Evolutionary conservation across 2,113 vertebrate species (phyloP).

Genomic region (Neodontobutis hainanensis): DNA sequence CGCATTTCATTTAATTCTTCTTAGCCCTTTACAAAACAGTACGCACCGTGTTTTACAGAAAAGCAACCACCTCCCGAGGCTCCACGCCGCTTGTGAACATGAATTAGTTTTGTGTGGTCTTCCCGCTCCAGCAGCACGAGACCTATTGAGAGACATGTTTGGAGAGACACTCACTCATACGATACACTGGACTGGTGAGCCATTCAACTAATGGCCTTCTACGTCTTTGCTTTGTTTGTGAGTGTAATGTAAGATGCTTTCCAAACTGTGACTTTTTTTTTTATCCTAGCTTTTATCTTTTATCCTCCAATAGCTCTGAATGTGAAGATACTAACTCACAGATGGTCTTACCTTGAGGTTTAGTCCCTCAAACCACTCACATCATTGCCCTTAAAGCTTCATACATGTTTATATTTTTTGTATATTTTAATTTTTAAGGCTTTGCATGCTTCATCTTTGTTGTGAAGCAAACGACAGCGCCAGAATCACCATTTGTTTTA

Average conservation of each 20-base stretch:
- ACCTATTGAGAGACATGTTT: constrained; percentile 32
- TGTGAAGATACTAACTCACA: constrained; percentile 55
- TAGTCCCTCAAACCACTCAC: constrained; percentile 15
- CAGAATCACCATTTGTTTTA: constrained; percentile 37
- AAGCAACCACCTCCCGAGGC: constrained; percentile 20
- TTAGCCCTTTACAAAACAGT: constrained; percentile 23
- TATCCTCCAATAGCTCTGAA: constrained; percentile 48
- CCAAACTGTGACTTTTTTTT: constrained; percentile 59
- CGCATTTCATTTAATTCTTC: constrained; percentile 11
- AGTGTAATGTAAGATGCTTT: constrained; percentile 58
- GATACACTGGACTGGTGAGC: constrained; percentile 68
- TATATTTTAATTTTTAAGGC: constrained; percentile 71
- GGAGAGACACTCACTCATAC: constrained; percentile 33
- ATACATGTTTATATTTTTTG: constrained; percentile 65
- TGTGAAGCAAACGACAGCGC: constrained; percentile 63
- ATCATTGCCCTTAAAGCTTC: constrained; percentile 10
- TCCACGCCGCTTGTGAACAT: constrained; percentile 34
- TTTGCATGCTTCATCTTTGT: constrained; percentile 62
- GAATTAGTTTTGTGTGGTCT: constrained; percentile 15
- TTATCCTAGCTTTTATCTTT: constrained; percentile 9
- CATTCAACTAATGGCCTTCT: constrained; percentile 16
- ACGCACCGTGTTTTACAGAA: neutral
- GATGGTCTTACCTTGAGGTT: constrained; percentile 44
- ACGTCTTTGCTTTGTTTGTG: constrained; percentile 42
- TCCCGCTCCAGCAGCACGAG: constrained; percentile 45